Percentiles rank a stretch among this genome's conserved stretches.
These are phyloP conservation scores for Enoplosus armatus DNA, from an alignment of 2,797 vertebrate species.

Conservation along the genomic window DNA sequence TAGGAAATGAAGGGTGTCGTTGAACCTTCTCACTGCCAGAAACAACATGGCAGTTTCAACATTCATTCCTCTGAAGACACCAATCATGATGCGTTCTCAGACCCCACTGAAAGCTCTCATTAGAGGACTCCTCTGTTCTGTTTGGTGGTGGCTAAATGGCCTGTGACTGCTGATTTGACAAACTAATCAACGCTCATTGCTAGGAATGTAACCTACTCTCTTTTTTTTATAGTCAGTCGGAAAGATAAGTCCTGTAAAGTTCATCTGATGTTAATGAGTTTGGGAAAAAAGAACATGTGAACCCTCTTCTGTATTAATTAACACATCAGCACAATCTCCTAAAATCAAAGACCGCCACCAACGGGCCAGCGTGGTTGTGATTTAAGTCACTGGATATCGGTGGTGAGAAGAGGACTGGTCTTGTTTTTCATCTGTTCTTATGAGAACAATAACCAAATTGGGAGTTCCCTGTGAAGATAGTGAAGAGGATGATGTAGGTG, in stretches of 20 bases:
- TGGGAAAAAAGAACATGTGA: neutral
- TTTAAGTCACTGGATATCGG: conserved; percentile 19
- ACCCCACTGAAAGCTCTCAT: conserved; percentile 43
- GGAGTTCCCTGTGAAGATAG: conserved; percentile 25
- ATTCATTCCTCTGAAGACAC: conserved; percentile 41
- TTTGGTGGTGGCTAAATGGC: conserved; percentile 66
- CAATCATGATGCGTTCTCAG: conserved; percentile 27
- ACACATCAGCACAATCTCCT: neutral
- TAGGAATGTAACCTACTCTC: conserved; percentile 4
- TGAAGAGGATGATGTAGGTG: conserved; percentile 26
- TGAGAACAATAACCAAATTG: conserved; percentile 32
- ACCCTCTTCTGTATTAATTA: conserved; percentile 18
- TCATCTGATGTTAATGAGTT: conserved; percentile 1
- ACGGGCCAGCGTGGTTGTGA: conserved; percentile 17
- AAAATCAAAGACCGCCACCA: conserved; percentile 4
- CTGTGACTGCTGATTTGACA: conserved; percentile 60
- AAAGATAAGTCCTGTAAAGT: conserved; percentile 30
- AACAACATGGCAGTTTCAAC: conserved; percentile 43
- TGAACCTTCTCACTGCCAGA: conserved; percentile 41
- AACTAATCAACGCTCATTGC: conserved; percentile 50
- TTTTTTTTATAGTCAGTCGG: conserved; percentile 2
- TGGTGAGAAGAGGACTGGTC: conserved; percentile 11
- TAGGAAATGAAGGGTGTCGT: conserved; percentile 38
- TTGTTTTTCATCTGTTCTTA: conserved; percentile 9
- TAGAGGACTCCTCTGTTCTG: conserved; percentile 27